Conservation (phyloP, 2,888 invertebrate genomes). For the Adela reaumurella region DNA sequence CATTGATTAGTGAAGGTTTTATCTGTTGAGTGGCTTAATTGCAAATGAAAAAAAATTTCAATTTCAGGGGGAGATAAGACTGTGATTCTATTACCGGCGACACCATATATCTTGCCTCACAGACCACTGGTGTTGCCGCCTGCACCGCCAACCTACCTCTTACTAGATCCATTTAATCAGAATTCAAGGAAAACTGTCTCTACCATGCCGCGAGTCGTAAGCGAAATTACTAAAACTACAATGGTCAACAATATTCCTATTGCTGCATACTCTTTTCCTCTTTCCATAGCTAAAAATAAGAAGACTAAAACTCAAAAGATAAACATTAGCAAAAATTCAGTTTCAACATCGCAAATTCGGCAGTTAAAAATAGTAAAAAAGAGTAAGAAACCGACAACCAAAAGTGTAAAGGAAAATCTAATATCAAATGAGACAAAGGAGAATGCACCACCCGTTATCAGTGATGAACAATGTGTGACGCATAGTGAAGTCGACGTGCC, state of each 20-base stretch:
- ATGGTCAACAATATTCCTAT: constrained; percentile 50
- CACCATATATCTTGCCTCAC: constrained; percentile 45
- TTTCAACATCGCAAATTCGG: neutral
- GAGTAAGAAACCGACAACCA: constrained; percentile 20
- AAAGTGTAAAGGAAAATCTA: constrained; percentile 23
- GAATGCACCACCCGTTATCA: neutral
- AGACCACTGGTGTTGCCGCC: constrained; percentile 38
- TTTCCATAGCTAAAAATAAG: constrained; percentile 23
- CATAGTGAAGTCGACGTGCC: no score
- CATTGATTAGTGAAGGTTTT: no score
- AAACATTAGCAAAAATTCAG: neutral
- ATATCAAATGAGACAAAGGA: constrained; percentile 18
- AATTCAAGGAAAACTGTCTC: constrained; percentile 29
- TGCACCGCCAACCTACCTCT: constrained; percentile 36
- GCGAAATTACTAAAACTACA: constrained; percentile 44
- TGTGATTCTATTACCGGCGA: constrained; percentile 38
- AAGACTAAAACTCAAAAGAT: constrained; percentile 16
- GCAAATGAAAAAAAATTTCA: constrained; percentile 4
- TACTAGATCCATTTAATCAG: constrained; percentile 36
- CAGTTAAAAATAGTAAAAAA: neutral
- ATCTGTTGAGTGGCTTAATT: no score
- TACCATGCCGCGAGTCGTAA: constrained; percentile 29
- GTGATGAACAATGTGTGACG: no score
- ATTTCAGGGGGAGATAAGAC: constrained; percentile 39
- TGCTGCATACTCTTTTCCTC: constrained; percentile 43